Percentiles rank a stretch among this genome's conserved stretches.
These are phyloP conservation scores for Erinaceus europaeus DNA, from an alignment of 2,113 vertebrate genomes.

Conservation along the genomic window DNA sequence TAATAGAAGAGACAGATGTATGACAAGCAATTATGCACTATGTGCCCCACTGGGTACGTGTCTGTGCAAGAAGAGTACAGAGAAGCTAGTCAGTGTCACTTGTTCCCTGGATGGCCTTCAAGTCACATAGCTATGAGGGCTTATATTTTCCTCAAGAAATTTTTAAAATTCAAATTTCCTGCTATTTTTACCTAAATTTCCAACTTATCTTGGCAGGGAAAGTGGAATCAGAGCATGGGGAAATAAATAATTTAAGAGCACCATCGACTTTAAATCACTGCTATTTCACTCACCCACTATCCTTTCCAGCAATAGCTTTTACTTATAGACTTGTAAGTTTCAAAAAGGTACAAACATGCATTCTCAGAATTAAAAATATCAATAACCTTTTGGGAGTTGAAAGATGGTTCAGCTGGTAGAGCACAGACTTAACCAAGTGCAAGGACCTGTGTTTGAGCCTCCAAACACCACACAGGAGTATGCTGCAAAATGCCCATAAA, in stretches of 20 bases:
- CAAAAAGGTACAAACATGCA: background rate
- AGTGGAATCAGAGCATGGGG: background rate
- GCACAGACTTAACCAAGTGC: no score
- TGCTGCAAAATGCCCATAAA: no score
- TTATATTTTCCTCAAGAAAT: background rate
- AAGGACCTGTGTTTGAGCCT: no score
- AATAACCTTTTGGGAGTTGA: no score
- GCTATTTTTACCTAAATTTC: background rate
- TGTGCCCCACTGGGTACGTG: background rate
- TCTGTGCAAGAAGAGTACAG: background rate
- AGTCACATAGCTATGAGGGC: accelerated
- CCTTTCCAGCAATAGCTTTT: background rate
- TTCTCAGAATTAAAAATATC: background rate
- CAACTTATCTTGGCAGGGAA: background rate
- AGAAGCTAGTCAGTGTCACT: background rate
- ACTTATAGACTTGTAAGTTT: background rate
- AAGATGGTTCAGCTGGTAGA: no score
- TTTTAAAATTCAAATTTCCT: background rate
- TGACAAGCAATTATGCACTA: background rate
- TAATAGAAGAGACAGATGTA: background rate
- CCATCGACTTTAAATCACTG: background rate
- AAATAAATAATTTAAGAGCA: background rate
- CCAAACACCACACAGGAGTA: no score
- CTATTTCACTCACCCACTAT: background rate
- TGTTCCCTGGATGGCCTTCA: background rate